A percentile compares a stretch with the other conserved stretches of the same genome.
phyloP scores from a whole-genome alignment of 2,888 invertebrate genomes.

The Embidobia sp. region DNA sequence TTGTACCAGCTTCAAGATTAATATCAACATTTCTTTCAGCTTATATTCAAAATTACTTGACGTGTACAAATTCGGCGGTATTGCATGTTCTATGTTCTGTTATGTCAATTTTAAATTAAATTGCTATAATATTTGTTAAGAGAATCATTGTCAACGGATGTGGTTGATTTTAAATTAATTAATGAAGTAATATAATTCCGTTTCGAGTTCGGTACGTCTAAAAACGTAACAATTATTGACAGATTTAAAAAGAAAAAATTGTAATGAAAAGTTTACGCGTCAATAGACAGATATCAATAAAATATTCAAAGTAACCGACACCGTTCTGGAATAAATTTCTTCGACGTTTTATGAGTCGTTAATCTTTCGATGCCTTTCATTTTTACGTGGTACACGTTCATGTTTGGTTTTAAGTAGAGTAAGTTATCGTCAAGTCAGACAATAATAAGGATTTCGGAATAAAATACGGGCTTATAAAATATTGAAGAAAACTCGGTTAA shows the following conservation, averaged over 20 bases:
- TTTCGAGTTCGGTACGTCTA: no score
- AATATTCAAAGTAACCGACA: constrained; percentile 20
- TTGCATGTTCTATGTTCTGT: no score
- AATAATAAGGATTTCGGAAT: constrained; percentile 32
- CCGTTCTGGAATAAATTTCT: background rate
- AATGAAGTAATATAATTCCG: no score
- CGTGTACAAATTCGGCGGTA: no score
- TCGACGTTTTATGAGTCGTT: constrained; percentile 12
- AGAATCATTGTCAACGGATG: no score
- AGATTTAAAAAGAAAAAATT: background rate
- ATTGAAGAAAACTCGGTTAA: no score
- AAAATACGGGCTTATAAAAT: constrained; percentile 28
- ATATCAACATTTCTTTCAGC: constrained; percentile 19
- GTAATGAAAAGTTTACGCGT: background rate
- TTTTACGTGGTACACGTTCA: constrained; percentile 15
- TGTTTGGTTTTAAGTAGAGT: constrained; percentile 24
- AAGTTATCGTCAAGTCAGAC: constrained; percentile 28
- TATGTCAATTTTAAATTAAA: no score
- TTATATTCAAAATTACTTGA: constrained; percentile 14
- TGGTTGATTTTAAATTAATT: no score
- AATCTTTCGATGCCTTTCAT: constrained; percentile 15
- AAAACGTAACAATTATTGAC: no score
- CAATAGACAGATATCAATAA: constrained; percentile 16
- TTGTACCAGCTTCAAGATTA: constrained; percentile 26
- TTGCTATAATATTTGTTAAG: no score